Base-by-base conservation (phyloP, 2,113 vertebrate species). In the Hemicordylus capensis region DNA sequence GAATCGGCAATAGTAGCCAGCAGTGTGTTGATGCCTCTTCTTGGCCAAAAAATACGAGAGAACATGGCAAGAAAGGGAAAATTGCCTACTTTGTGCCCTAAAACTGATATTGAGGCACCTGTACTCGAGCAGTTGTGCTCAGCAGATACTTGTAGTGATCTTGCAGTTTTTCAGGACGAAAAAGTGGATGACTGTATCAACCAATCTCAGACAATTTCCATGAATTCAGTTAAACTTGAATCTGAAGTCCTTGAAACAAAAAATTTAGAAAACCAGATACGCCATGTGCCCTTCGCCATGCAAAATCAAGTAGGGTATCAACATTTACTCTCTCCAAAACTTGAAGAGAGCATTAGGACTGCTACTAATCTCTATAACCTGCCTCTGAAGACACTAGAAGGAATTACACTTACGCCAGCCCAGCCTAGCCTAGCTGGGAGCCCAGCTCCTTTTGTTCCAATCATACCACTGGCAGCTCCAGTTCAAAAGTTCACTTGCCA, bases 401-500 rank as follows among this genome's bases (percentile, higher is more conserved):
- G 92, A 89, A 94, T 96, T 89, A 69, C 95, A 0, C 92, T 96
- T 93, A 88, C 92, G 90, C 91, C 95, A 69, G 79, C 94, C 0
- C 95, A 96, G 76, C 85, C 95, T 70, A 95, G 37, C 76, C 17
- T 95, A 83, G 95, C 70, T 74, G n/a, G n/a, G n/a, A n/a, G n/a
- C n/a, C n/a, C n/a, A n/a, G 93, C 61, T 88, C 88, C 95, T 66
- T 81, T 94, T 88, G 94, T 92, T 90, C 89, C 94, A 73, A 31
- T 95, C 76, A 91, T 93, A 84, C 91, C 94, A 82, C 92, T 94
- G 77, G 91, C 95, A 93, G 56, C 92, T 10, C 94, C 95, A 39
- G 0, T 93, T 87, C 96, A 98, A 89, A 96, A 97, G 83, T 98
- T 97, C 84, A 97, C 95, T 88, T 99, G 98, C 88, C 97, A 98